These are phyloP conservation scores for Lates japonicus DNA, from an alignment of 2,797 vertebrate species.

Conservation along the genomic window DNA sequence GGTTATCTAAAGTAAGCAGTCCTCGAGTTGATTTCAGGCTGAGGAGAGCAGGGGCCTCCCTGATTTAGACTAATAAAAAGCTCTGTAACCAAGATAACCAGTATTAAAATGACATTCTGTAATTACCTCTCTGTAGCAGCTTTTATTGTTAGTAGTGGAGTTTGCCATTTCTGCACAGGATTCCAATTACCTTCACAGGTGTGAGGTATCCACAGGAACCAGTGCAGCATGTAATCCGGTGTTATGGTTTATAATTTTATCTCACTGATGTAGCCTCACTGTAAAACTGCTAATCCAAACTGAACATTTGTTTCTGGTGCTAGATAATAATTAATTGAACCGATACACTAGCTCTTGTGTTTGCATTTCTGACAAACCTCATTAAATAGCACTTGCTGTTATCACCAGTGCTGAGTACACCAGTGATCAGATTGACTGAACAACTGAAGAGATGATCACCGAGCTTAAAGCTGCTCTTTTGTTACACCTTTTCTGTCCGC, in stretches of 20 bases:
- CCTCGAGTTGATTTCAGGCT: slow-evolving; percentile 1
- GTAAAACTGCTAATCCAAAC: too few relatives aligned
- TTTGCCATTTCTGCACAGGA: too few relatives aligned
- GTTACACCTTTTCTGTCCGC: too few relatives aligned
- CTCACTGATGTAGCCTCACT: too few relatives aligned
- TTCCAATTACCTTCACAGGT: not conserved
- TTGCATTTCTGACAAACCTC: too few relatives aligned
- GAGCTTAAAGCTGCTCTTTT: too few relatives aligned
- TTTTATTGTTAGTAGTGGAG: not conserved
- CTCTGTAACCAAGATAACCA: not conserved
- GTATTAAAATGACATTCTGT: not conserved
- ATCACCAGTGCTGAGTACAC: not conserved
- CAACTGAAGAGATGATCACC: too few relatives aligned
- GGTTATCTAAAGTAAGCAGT: slow-evolving; percentile 45
- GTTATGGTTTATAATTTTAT: too few relatives aligned
- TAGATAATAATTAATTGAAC: not conserved
- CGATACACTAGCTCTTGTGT: not conserved
- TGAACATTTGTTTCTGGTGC: not conserved
- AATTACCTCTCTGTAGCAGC: not conserved
- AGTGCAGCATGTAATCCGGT: too few relatives aligned
- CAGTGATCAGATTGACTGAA: not conserved
- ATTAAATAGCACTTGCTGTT: not conserved
- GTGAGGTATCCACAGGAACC: not conserved
- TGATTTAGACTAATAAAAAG: not conserved
- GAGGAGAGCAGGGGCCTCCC: not conserved